A percentile compares a stretch with the other conserved stretches of the same genome.
These are phyloP conservation scores for Eleginops maclovinus DNA, from an alignment of 2,113 vertebrate species.

Conservation along the genomic window DNA sequence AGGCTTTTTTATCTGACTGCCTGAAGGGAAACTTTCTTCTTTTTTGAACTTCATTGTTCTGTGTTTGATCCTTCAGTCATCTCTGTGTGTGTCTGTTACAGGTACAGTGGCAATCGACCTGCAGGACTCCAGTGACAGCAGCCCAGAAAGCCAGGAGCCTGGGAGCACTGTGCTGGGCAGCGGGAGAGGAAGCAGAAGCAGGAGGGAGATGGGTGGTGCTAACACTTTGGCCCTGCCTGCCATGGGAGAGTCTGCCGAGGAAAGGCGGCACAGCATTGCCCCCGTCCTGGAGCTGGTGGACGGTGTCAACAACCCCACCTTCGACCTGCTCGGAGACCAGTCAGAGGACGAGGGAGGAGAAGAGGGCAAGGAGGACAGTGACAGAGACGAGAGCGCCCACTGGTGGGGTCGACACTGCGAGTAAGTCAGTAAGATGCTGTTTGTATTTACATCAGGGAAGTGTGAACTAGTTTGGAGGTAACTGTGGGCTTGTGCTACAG, in stretches of 20 bases:
- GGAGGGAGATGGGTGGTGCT: conserved; percentile 68
- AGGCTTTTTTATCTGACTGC: no score
- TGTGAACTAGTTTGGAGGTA: background rate
- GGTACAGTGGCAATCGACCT: conserved; percentile 88
- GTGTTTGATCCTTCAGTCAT: background rate
- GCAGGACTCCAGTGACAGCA: conserved; percentile 85
- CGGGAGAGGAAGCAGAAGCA: conserved; percentile 69
- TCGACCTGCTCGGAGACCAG: conserved; percentile 87
- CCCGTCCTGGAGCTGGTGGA: conserved; percentile 87
- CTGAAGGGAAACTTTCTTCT: no score
- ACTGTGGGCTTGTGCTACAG: conserved; percentile 68
- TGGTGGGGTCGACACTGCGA: conserved; percentile 85
- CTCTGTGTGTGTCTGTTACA: conserved; percentile 45
- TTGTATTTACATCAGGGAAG: background rate
- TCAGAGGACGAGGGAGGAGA: conserved; percentile 87
- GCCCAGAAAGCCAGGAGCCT: conserved; percentile 78
- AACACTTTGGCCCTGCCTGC: conserved; percentile 83
- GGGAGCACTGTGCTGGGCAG: conserved; percentile 55
- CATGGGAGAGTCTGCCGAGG: conserved; percentile 71
- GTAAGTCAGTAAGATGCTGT: conserved; percentile 59
- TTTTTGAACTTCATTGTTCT: background rate
- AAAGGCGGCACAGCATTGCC: conserved; percentile 86
- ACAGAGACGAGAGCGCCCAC: conserved; percentile 76
- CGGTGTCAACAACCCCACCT: conserved; percentile 80
- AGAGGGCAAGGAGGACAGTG: conserved; percentile 84